Evolutionary conservation across 2,888 invertebrate species (phyloP).

Genomic region (Orchesella flavescens): DNA sequence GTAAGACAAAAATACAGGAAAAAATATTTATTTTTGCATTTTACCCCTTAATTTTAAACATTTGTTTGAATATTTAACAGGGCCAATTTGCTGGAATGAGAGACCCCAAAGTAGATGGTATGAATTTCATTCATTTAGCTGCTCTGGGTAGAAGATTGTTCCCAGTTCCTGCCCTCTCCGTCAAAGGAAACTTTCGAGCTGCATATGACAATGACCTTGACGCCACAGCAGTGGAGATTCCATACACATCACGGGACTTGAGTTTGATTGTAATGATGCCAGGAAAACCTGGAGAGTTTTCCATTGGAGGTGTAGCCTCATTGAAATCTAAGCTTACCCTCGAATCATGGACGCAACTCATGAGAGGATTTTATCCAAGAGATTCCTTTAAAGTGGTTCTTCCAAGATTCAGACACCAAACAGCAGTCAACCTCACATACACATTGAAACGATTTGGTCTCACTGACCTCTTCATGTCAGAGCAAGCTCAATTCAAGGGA

Average conservation of each 20-base stretch:
- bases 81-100: constrained; percentile 69
- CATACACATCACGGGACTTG: constrained; percentile 80
- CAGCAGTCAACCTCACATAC: constrained; percentile 86
- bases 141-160: constrained; percentile 83
- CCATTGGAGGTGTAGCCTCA: constrained; percentile 71
- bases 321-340: constrained; percentile 70
- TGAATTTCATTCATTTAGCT: constrained; percentile 87
- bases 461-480: constrained; percentile 84
- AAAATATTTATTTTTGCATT: background rate
- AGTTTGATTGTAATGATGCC: constrained; percentile 89
- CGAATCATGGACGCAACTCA: constrained; percentile 69
- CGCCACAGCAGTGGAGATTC: constrained; percentile 85
- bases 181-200: constrained; percentile 79
- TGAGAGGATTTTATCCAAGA: constrained; percentile 68
- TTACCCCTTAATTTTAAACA: background rate
- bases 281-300: constrained; percentile 74
- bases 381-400: constrained; percentile 75
- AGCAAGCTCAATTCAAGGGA: constrained; percentile 87
- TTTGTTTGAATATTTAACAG: constrained; percentile 38
- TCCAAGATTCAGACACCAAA: constrained; percentile 85
- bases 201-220: constrained; percentile 90
- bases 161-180: constrained; percentile 83
- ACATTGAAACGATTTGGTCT: constrained; percentile 87
- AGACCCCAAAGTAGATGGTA: constrained; percentile 65
- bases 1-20: constrained; percentile 50